Evolutionary conservation across 2,113 vertebrate genomes (phyloP), one percentile per base, ranked within the genome.

Genomic region (Takifugu flavidus): DNA sequence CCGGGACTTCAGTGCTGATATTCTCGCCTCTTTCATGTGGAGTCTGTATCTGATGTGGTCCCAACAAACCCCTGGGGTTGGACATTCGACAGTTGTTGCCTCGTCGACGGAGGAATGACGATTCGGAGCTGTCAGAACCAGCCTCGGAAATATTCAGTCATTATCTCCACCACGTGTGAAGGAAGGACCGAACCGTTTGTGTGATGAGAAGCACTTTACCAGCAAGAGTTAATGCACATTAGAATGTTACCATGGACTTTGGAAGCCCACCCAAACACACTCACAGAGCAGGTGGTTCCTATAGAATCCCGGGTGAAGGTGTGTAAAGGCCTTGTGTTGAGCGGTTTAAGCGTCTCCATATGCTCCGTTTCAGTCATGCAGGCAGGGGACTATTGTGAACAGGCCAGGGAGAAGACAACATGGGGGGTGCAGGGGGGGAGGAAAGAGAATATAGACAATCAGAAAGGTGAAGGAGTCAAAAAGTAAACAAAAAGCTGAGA

Each of bases 331-430:
- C 47, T 49, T 60, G 46, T 77, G 68, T 73, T 69, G 75, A 76
- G 66, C 72, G 70, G 71, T 47, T 47, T 79, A 88, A 87, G 61
- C 59, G 64, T 63, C 77, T 87, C 88, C 85, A 85, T 83, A 89
- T 89, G 84, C 77, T 59, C 49, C 39, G 56, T 79, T 87, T 88
- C 84, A 84, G 67, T 53, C 67, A 50, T 70, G 70, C 71, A 82
- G 70, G 77, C 59, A 67, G 63, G 65, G 20, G 71, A 82, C 82
- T 63, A 81, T 74, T 85, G 70, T 74, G 60, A 90, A 85, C 65
- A 73, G 80, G 68, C 70, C 62, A 58, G 72, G 77, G 70, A 84
- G 76, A 80, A 57, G 34, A 71, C 70, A 80, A 77, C 65, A 80
- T 82, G 61, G 58, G 56, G 67, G 1, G 15, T 8, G 27, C 28